Evolutionary conservation across 2,113 vertebrate species (phyloP), one percentile per base, ranked within the genome.

Genomic region (Dromas ardeola): DNA sequence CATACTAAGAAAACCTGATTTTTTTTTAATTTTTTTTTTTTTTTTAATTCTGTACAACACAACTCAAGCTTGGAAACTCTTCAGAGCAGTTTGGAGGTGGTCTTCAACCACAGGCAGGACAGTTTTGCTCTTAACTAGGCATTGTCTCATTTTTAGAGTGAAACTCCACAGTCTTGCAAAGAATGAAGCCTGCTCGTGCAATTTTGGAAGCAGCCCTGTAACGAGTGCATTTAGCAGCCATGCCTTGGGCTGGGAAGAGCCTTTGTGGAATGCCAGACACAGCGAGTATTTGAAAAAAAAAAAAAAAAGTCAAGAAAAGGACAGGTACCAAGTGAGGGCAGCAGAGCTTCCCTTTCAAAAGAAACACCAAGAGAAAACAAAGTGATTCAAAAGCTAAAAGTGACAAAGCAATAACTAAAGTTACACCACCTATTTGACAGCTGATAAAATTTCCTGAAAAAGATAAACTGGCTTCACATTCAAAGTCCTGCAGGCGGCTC

Each of bases 141-240:
- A 58, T 27, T 77, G 95, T 52, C 82, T 93, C 82, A 4, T 96
- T 90, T 84, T 93, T 49, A 43, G 58, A 72, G 95, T 93, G 93
- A 93, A 90, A 30, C 90, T 90, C 79, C 53, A 47, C 53, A 61
- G 67, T 42, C 78, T 34, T 50, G 52, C 36, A 66, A 42, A 73
- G 80, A 73, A 52, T 1, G 2, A 38, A 27, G 38, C 36, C 52
- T 10, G 42, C 58, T 81, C 14, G 7, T 29, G 62, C 26, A 21
- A 3, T 15, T 58, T 14, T 15, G 47, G 62, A 62, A 40, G 80
- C 52, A 89, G 81, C 19, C 34, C 56, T 21, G 1, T 9, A 38
- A 55, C 13, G 30, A 43, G 7, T 0, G 4, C 10, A 19, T 43
- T 52, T 13, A 18, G 47, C 15, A 86, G 85, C 59, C 56, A 3